phyloP scores from a whole-genome alignment of 2,888 invertebrate species.

The Pammene aurita region DNA sequence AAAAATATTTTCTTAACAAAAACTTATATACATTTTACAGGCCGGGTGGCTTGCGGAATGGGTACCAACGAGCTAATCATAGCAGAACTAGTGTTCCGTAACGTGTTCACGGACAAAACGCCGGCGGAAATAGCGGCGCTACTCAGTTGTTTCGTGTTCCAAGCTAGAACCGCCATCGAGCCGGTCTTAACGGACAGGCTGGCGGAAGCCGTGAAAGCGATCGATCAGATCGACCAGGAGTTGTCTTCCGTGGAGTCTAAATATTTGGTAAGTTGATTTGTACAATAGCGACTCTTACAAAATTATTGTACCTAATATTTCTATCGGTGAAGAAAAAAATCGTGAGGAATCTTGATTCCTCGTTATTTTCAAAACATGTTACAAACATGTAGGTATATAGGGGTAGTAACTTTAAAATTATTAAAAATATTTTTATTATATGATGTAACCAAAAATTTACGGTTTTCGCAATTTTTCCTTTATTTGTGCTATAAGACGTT shows the following conservation, averaged over 20 bases:
- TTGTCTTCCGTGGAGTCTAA: conserved; percentile 87
- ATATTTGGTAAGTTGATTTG: conserved; percentile 75
- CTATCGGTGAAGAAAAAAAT: no score
- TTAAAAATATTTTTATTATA: no score
- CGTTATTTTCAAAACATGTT: no score
- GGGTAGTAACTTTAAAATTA: no score
- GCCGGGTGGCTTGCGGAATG: conserved; percentile 78
- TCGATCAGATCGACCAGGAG: conserved; percentile 87
- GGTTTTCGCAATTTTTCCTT: no score
- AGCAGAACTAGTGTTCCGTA: conserved; percentile 96
- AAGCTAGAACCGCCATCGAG: conserved; percentile 87
- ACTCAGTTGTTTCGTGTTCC: conserved; percentile 96
- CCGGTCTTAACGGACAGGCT: conserved; percentile 84
- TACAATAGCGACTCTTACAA: not conserved
- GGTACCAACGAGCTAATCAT: conserved; percentile 92
- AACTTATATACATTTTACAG: conserved; percentile 52
- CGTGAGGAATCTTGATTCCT: no score
- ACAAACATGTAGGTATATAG: no score
- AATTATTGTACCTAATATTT: no score
- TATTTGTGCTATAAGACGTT: no score
- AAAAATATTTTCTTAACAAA: no score
- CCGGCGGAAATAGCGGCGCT: conserved; percentile 97
- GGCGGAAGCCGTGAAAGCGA: conserved; percentile 85
- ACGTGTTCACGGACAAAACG: conserved; percentile 92
- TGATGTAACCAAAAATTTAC: no score